phyloP scores from a whole-genome alignment of 2,797 vertebrate species.

The Scolopax rusticola region DNA sequence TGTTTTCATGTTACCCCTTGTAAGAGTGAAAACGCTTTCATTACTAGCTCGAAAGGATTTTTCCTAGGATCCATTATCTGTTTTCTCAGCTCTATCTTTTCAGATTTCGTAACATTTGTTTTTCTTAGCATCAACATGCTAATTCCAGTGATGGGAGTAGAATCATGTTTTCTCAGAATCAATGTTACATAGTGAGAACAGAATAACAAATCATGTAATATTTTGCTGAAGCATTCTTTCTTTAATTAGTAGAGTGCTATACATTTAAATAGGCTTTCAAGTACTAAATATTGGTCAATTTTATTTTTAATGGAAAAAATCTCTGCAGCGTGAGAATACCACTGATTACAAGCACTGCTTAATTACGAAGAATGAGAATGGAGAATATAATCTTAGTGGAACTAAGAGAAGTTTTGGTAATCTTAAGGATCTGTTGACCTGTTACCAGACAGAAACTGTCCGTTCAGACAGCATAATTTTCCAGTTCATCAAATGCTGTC shows the following conservation, averaged over 20 bases:
- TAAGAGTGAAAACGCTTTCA: background rate
- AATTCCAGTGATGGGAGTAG: background rate
- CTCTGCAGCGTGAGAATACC: constrained; percentile 77
- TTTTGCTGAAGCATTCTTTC: background rate
- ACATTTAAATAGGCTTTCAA: constrained; percentile 4
- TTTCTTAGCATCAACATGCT: background rate
- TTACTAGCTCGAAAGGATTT: background rate
- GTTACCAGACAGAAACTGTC: constrained; percentile 97
- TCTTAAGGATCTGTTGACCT: constrained; percentile 92
- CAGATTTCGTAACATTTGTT: background rate
- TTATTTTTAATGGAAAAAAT: constrained; percentile 50
- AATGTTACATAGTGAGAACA: background rate
- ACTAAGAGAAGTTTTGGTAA: constrained; percentile 90
- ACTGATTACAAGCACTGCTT: constrained; percentile 95
- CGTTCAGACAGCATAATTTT: constrained; percentile 95
- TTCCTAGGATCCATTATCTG: background rate
- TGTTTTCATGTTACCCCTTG: background rate
- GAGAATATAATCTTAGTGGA: constrained; percentile 91
- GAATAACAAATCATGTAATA: background rate
- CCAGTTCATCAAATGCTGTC: constrained; percentile 93
- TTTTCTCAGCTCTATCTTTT: background rate
- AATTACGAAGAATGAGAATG: constrained; percentile 88
- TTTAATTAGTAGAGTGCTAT: background rate
- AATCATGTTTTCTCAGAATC: constrained; percentile 14
- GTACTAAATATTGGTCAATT: background rate